These are phyloP conservation scores for Hipparchia sbordonii DNA, from an alignment of 2,888 invertebrate genomes.

Conservation along the genomic window DNA sequence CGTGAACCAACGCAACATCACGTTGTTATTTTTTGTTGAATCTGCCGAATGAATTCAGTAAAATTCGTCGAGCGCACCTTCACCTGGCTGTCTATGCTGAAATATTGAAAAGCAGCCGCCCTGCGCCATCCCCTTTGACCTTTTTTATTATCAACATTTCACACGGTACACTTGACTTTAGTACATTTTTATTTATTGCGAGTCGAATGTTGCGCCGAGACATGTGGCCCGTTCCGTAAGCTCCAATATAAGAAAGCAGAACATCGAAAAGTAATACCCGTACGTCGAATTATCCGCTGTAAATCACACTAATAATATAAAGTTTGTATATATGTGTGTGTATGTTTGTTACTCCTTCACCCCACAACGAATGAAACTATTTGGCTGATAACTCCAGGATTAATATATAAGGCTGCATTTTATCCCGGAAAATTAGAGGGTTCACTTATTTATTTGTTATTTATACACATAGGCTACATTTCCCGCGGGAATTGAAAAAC, in stretches of 20 bases:
- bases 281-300: no score
- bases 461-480: no score
- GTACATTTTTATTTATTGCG: slow-evolving; percentile 19
- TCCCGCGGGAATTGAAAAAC: no score
- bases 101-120: slow-evolving; percentile 73
- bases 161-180: slow-evolving; percentile 60
- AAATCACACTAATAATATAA: no score
- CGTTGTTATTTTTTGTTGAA: slow-evolving; percentile 1
- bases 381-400: no score
- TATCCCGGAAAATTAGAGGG: no score
- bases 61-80: slow-evolving; percentile 31
- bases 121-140: slow-evolving; percentile 68
- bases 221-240: not conserved
- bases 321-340: no score
- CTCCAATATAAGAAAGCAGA: not conserved
- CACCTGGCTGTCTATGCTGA: slow-evolving; percentile 39
- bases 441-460: no score
- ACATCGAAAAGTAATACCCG: not conserved
- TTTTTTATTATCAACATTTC: slow-evolving; percentile 63
- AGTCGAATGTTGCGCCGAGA: not conserved
- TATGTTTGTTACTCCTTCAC: no score
- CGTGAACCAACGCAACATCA: not conserved
- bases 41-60: slow-evolving; percentile 28
- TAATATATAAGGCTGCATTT: no score
- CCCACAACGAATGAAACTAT: no score